Percentiles rank a stretch among this genome's conserved stretches.
Evolutionary conservation across 1,140 invertebrate genomes (phyloP).

Genomic region (Drosophila ficusphila): DNA sequence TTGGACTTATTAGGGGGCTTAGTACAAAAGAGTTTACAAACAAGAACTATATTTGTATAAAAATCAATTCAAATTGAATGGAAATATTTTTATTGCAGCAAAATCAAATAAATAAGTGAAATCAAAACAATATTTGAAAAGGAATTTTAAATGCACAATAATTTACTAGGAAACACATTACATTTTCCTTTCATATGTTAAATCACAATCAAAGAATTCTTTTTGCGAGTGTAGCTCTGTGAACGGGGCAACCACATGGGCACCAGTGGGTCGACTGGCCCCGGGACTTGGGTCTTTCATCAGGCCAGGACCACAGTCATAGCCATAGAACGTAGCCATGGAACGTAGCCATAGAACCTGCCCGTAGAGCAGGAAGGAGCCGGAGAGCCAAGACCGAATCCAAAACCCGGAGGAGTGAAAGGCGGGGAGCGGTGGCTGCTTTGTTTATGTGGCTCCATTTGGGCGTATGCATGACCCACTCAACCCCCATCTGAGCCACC

Average conservation of each 20-base stretch:
- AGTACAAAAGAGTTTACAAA: no score
- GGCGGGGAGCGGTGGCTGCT: constrained; percentile 39
- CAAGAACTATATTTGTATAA: no score
- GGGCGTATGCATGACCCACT: constrained; percentile 49
- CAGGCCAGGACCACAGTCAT: constrained; percentile 4
- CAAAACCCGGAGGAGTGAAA: background rate
- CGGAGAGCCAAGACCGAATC: constrained; percentile 20
- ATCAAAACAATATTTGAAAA: no score
- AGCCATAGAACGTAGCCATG: background rate
- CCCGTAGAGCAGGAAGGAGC: background rate
- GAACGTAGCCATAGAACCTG: no score
- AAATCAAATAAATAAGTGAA: background rate
- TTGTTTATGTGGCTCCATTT: constrained; percentile 79
- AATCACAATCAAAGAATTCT: no score
- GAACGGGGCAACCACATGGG: constrained; percentile 24
- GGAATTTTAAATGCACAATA: no score
- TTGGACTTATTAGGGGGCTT: no score
- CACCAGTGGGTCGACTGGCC: constrained; percentile 43
- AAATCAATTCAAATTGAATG: no score
- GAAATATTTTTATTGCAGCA: no score
- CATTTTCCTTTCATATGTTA: no score
- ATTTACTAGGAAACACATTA: no score
- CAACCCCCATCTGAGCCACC: constrained; percentile 6
- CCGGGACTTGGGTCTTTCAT: constrained; percentile 47
- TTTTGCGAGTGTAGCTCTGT: background rate